Evolutionary conservation across 1,140 invertebrate genomes (phyloP).

Genomic region (Drosophila subobscura): DNA sequence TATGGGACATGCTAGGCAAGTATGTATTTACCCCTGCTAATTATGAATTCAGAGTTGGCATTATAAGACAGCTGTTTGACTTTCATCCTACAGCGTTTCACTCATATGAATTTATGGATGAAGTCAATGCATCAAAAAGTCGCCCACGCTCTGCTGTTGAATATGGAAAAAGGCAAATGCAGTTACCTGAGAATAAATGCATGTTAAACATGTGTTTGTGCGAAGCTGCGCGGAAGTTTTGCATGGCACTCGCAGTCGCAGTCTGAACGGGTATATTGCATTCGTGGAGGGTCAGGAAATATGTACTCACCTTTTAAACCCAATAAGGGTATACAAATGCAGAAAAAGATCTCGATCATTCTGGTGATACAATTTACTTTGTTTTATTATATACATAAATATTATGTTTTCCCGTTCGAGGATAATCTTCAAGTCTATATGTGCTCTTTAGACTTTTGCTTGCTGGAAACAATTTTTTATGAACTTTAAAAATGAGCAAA

Average conservation of each 20-base stretch:
- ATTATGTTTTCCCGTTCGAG: slow-evolving; percentile 13
- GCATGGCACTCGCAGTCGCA: too few species aligned
- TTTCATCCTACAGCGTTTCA: slow-evolving; percentile 10
- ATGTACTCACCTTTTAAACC: too few species aligned
- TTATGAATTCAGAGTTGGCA: background rate
- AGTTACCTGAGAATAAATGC: slow-evolving; percentile 49
- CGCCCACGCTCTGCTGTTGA: background rate
- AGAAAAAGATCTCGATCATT: background rate
- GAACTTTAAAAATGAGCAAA: slow-evolving; percentile 51
- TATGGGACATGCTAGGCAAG: too few species aligned
- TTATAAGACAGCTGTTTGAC: slow-evolving; percentile 14
- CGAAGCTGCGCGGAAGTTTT: slow-evolving; percentile 3
- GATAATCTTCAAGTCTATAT: too few species aligned
- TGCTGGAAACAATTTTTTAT: slow-evolving; percentile 17
- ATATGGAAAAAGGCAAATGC: slow-evolving; percentile 42
- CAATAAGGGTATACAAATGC: too few species aligned
- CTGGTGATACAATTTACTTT: background rate
- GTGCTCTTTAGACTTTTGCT: too few species aligned
- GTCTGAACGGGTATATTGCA: too few species aligned
- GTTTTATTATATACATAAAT: too few species aligned
- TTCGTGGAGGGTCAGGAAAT: too few species aligned
- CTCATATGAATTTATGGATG: slow-evolving; percentile 40
- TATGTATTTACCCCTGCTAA: too few species aligned
- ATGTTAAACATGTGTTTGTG: slow-evolving; percentile 40
- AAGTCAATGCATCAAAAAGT: slow-evolving; percentile 28